These are phyloP conservation scores for Grapholita molesta DNA, from an alignment of 1,140 invertebrate species.

Conservation along the genomic window DNA sequence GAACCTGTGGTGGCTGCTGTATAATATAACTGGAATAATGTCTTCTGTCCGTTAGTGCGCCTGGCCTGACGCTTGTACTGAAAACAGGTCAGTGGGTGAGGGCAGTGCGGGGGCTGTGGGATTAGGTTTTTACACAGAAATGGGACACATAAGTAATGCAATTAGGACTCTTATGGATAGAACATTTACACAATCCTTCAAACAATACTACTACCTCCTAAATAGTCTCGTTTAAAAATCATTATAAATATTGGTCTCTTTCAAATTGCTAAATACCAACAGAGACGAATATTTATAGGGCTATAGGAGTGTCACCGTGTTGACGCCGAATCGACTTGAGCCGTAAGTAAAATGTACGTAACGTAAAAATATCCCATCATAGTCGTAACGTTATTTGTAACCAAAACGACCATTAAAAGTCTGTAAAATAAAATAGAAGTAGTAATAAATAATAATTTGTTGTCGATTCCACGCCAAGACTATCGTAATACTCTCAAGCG, in stretches of 20 bases:
- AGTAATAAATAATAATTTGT: too few relatives aligned
- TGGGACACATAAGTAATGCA: background rate
- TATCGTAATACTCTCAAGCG: background rate
- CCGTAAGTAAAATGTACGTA: too few relatives aligned
- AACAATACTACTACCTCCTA: too few relatives aligned
- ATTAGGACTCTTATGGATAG: background rate
- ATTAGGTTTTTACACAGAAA: background rate
- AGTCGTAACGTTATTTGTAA: too few relatives aligned
- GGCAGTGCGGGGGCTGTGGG: background rate
- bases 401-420: too few relatives aligned
- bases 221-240: too few relatives aligned
- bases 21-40: conserved; percentile 55
- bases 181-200: background rate
- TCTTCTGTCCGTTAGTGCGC: conserved; percentile 66
- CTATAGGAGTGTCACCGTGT: background rate
- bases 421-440: too few relatives aligned
- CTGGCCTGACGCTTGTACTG: conserved; percentile 73
- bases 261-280: too few relatives aligned
- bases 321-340: background rate
- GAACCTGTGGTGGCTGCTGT: conserved; percentile 55
- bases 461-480: background rate
- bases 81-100: conserved; percentile 54
- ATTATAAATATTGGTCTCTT: too few relatives aligned
- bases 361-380: too few relatives aligned
- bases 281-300: too few relatives aligned